phyloP scores from a whole-genome alignment of 2,797 vertebrate genomes.

The Lemur catta region DNA sequence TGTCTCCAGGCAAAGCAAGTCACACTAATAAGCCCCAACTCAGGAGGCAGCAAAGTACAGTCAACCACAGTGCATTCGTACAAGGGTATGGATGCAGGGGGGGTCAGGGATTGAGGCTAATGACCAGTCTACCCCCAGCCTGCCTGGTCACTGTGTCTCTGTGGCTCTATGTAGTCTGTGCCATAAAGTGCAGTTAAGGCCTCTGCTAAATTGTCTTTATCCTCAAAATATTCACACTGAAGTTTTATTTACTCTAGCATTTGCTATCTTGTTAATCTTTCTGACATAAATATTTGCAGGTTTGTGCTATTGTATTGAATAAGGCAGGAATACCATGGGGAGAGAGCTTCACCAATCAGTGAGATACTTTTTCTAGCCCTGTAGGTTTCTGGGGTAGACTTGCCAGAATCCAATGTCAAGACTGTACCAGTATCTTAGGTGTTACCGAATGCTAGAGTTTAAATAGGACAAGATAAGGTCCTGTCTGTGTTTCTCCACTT shows the following conservation, averaged over 20 bases:
- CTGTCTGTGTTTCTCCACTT: background rate
- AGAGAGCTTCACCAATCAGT: background rate
- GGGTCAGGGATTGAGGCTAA: background rate
- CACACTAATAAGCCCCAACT: background rate
- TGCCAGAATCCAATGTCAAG: background rate
- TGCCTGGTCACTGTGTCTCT: background rate
- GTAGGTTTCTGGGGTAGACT: background rate
- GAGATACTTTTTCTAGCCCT: background rate
- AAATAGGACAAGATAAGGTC: background rate
- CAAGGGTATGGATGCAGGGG: background rate
- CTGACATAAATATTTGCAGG: background rate
- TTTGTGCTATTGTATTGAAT: background rate
- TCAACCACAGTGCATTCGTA: background rate
- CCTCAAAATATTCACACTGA: background rate
- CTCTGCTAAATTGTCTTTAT: background rate
- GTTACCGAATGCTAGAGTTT: background rate
- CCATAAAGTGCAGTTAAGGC: background rate
- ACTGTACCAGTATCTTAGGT: background rate
- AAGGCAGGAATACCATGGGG: background rate
- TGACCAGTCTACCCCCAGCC: background rate
- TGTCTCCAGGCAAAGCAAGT: background rate
- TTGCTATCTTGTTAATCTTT: background rate
- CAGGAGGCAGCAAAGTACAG: background rate
- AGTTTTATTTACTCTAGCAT: background rate
- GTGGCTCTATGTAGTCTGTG: background rate